phyloP scores from a whole-genome alignment of 2,113 vertebrate species.

The Oncorhynchus tshawytscha region DNA sequence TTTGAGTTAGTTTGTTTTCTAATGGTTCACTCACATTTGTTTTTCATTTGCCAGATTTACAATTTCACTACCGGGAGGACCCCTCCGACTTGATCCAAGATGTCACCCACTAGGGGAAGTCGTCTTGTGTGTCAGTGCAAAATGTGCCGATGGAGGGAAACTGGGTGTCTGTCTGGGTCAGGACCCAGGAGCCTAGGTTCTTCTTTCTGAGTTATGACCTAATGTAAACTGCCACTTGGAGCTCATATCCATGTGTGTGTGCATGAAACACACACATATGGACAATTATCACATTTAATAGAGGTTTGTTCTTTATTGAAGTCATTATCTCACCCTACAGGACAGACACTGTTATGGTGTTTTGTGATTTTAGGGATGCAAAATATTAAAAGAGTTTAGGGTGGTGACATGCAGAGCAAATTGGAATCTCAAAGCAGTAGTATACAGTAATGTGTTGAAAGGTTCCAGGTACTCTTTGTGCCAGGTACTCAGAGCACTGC shows the following conservation, averaged over 20 bases:
- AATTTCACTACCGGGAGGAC: neutral
- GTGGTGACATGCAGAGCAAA: no score
- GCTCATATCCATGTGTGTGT: neutral
- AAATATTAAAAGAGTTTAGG: no score
- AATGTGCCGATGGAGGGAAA: constrained; percentile 5
- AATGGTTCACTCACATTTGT: neutral
- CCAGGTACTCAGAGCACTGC: no score
- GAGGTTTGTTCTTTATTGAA: neutral
- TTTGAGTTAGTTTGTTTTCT: neutral
- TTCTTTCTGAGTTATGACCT: no score
- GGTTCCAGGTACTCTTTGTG: no score
- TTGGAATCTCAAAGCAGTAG: no score
- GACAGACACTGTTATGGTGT: no score
- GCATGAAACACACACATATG: neutral
- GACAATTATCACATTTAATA: neutral
- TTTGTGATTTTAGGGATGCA: no score
- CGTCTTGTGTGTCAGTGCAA: neutral
- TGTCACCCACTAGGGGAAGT: constrained; percentile 6
- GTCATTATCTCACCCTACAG: no score
- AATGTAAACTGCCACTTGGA: no score
- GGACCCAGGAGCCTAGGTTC: no score
- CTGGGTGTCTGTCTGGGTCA: neutral
- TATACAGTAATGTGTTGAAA: no score
- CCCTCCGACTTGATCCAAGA: neutral
- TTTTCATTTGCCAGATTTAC: neutral